Conservation (phyloP, 2,797 vertebrate genomes). For the Oceanodroma leucorhoa region DNA sequence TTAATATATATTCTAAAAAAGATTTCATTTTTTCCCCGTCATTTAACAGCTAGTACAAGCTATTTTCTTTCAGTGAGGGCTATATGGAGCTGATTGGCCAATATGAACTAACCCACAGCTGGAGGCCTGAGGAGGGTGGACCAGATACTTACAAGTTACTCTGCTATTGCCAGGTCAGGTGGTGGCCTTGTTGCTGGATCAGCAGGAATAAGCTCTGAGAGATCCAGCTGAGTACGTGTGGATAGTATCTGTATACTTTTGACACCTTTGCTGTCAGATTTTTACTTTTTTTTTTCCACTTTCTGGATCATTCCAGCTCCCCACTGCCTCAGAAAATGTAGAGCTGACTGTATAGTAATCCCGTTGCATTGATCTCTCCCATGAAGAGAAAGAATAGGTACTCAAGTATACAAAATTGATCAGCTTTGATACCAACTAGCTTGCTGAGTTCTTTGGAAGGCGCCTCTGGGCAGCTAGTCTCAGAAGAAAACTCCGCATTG, state of each 20-base stretch:
- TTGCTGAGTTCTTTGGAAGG: neutral
- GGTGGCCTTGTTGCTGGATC: neutral
- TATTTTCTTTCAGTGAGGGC: neutral
- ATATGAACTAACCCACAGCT: neutral
- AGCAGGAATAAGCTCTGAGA: neutral
- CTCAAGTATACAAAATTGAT: neutral
- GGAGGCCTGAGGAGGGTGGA: neutral
- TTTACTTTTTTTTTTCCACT: neutral
- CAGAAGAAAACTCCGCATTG: neutral
- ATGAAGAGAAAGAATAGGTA: neutral
- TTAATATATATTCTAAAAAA: neutral
- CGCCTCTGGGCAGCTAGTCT: neutral
- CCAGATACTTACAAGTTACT: neutral
- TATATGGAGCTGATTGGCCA: neutral
- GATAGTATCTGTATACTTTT: neutral
- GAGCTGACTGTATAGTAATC: neutral
- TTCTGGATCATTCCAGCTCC: neutral
- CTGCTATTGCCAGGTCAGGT: neutral
- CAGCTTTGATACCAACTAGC: neutral
- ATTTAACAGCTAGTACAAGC: neutral
- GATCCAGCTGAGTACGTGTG: neutral
- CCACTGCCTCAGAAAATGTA: neutral
- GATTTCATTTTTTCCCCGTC: fast-evolving
- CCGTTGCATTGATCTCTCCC: neutral
- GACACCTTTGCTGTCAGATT: neutral